Evolutionary conservation across 2,797 vertebrate genomes (phyloP), one percentile per base, ranked within the genome.

Genomic region (Cyclura pinguis): DNA sequence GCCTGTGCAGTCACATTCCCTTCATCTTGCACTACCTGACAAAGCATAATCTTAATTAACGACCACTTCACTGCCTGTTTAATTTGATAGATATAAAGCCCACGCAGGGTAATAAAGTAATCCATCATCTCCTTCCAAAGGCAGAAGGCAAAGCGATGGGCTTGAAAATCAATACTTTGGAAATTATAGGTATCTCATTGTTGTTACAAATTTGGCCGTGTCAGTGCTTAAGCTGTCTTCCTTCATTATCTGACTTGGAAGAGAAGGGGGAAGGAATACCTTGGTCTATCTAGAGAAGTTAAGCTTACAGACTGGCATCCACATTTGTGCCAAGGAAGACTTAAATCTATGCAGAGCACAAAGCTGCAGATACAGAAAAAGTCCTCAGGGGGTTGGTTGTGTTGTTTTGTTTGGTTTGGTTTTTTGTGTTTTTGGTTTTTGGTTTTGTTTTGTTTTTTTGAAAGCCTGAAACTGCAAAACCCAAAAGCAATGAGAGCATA

Each of bases 31-130:
- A 72, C 91, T 62, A 57, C 22, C 92, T 91, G 92, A 89, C 55
- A 64, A 93, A 94, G 94, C 74, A 92, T 89, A 94, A 91, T 93
- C 95, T 93, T 96, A 95, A 96, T 95, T 93, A 96, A 96, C 93
- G 87, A 81, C 69, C 90, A 84, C 91, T 47, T 38, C 10, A 0
- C 89, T 92, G 84, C 88, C 94, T 95, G 93, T 92, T 96, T 95
- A 88, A 96, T 95, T 94, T 92, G 91, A 96, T 95, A 95, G 95
- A 91, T 92, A 94, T 87, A 80, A 94, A 94, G 91, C 32, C 85
- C 88, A 89, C 93, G 94, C 74, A 64, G 62, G 88, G 83, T 93
- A 92, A 96, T 95, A 95, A 95, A 95, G 91, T 5, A 4, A 88
- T 92, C 94, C 93, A 92, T 96, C 95, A 92, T 91, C 91, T 87